A percentile compares a stretch with the other conserved stretches of the same genome.
phyloP scores from a whole-genome alignment of 2,888 invertebrate species.

The Drosophila aldrichi region DNA sequence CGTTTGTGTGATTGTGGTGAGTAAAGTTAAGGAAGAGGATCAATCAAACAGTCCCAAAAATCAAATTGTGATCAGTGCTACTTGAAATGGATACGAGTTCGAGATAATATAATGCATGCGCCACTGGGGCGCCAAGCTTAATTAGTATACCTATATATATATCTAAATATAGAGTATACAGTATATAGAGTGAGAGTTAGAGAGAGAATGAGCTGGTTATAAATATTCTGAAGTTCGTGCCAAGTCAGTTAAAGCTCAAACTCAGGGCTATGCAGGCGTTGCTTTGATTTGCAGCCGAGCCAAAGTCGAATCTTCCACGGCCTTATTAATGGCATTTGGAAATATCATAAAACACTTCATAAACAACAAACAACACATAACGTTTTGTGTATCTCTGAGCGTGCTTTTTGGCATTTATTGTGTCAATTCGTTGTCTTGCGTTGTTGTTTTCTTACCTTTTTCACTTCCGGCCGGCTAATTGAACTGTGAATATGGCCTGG shows the following conservation, averaged over 20 bases:
- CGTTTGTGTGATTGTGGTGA: conserved; percentile 78
- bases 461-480: conserved; percentile 51
- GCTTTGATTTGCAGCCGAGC: conserved; percentile 13
- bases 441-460: conserved; percentile 16
- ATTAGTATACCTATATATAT: conserved; percentile 17
- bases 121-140: conserved; percentile 14
- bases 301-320: conserved; percentile 30
- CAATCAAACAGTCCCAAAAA: not conserved
- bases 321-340: conserved; percentile 51
- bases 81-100: conserved; percentile 4
- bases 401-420: conserved; percentile 45
- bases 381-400: conserved; percentile 25
- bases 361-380: conserved; percentile 15
- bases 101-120: conserved; percentile 11
- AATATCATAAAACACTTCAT: conserved; percentile 39
- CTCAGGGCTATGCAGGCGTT: conserved; percentile 54
- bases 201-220: not conserved
- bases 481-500: conserved; percentile 30
- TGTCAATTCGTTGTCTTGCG: not conserved
- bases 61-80: conserved; percentile 24
- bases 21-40: conserved; percentile 54
- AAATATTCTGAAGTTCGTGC: conserved; percentile 21
- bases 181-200: not conserved
- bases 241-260: conserved; percentile 28
- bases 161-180: not conserved